Percentiles rank a stretch among this genome's conserved stretches.
phyloP scores from a whole-genome alignment of 64 coral and sea anemone genomes.

The Montipora foliosa region DNA sequence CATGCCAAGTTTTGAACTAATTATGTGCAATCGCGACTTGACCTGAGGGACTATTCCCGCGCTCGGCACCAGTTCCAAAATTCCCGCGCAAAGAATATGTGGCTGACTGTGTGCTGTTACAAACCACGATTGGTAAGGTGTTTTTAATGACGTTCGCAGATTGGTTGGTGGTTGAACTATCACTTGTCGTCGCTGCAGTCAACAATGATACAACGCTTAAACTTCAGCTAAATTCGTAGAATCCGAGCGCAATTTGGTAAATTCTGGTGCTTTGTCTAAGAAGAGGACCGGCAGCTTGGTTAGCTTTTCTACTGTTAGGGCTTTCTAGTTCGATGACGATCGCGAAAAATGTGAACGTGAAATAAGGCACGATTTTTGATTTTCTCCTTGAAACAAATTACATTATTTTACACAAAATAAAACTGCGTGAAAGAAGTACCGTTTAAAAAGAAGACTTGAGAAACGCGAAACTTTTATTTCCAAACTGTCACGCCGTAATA shows the following conservation, averaged over 20 bases:
- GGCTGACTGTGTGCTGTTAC: neutral
- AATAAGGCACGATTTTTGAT: no score
- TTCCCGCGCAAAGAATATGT: neutral
- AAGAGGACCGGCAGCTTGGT: neutral
- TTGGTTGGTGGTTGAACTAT: neutral
- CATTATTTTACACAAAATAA: no score
- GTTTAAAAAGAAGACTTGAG: no score
- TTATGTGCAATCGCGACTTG: neutral
- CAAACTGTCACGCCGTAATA: no score
- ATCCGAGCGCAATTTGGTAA: neutral
- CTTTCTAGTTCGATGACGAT: no score
- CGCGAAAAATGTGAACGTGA: no score
- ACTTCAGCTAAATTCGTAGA: neutral
- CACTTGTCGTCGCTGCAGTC: no score
- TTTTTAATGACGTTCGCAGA: neutral
- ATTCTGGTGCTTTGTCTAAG: constrained; percentile 4
- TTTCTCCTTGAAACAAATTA: no score
- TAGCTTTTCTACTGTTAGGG: no score
- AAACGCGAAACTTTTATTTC: no score
- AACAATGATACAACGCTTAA: no score
- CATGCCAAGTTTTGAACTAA: neutral
- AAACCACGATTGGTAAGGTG: neutral
- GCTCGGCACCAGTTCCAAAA: neutral
- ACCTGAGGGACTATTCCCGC: neutral
- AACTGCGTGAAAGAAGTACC: no score